Conservation (phyloP, 2,888 invertebrate species). For the Augiades crinisus region DNA sequence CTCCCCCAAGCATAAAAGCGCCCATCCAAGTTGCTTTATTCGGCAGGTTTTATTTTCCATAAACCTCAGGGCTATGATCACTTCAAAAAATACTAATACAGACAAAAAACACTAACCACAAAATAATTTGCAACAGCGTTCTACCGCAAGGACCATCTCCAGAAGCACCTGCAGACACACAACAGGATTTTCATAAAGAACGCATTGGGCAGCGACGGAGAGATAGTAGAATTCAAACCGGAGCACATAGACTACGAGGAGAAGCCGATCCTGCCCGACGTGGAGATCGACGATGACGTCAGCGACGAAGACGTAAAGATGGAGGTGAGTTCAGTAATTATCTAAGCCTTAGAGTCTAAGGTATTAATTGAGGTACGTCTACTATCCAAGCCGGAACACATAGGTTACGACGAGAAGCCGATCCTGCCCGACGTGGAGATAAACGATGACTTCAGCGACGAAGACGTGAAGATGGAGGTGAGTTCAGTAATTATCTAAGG, state of each 20-base stretch:
- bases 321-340: constrained; percentile 48
- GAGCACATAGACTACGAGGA: constrained; percentile 41
- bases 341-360: too few relatives aligned
- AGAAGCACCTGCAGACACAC: constrained; percentile 89
- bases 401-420: constrained; percentile 42
- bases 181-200: constrained; percentile 69
- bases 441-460: constrained; percentile 33
- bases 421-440: constrained; percentile 35
- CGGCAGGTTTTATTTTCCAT: too few relatives aligned
- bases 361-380: too few relatives aligned
- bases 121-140: constrained; percentile 73
- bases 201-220: constrained; percentile 34
- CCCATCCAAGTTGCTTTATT: too few relatives aligned
- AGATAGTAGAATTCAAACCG: constrained; percentile 1
- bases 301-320: constrained; percentile 38
- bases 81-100: too few relatives aligned
- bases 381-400: constrained; percentile 23
- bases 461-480: constrained; percentile 44
- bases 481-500: too few relatives aligned
- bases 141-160: constrained; percentile 89
- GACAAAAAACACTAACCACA: too few relatives aligned
- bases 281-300: constrained; percentile 30
- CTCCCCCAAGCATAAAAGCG: too few relatives aligned
- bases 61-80: too few relatives aligned
- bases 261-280: constrained; percentile 37